Conservation (phyloP, 2,113 vertebrate species). For the Eleginops maclovinus region DNA sequence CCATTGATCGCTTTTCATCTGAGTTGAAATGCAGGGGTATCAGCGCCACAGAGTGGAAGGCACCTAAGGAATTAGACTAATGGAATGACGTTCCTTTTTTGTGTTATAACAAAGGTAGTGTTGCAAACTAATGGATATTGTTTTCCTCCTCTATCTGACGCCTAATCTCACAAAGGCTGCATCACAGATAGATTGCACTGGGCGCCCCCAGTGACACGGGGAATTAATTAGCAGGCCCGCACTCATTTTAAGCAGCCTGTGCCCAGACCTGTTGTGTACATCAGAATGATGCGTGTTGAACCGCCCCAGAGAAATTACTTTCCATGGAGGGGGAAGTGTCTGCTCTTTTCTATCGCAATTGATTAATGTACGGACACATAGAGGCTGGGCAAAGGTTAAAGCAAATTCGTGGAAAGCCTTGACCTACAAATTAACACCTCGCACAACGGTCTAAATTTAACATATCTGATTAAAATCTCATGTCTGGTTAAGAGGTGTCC, state of each 20-base stretch:
- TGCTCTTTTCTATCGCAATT: constrained; percentile 67
- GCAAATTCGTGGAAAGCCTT: constrained; percentile 63
- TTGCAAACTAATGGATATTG: constrained; percentile 81
- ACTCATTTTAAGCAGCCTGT: constrained; percentile 79
- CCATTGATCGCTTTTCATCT: constrained; percentile 79
- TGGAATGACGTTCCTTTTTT: constrained; percentile 57
- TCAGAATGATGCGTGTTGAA: constrained; percentile 67
- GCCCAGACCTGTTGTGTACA: constrained; percentile 69
- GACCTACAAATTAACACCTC: constrained; percentile 79
- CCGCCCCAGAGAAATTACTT: constrained; percentile 78
- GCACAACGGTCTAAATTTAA: constrained; percentile 70
- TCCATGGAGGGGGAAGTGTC: constrained; percentile 54
- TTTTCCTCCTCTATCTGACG: constrained; percentile 77
- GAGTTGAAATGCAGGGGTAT: constrained; percentile 76
- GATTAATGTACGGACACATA: constrained; percentile 79
- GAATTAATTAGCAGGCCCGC: constrained; percentile 82
- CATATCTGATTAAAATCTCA: constrained; percentile 77
- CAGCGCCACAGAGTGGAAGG: constrained; percentile 48
- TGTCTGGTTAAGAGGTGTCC: constrained; percentile 69
- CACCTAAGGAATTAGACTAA: constrained; percentile 79
- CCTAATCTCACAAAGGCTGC: constrained; percentile 77
- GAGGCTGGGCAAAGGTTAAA: constrained; percentile 74
- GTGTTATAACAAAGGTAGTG: constrained; percentile 73
- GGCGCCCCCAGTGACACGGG: constrained; percentile 70
- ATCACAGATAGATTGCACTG: constrained; percentile 75